phyloP scores from a whole-genome alignment of 2,113 vertebrate species.

The Bufo gargarizans region DNA sequence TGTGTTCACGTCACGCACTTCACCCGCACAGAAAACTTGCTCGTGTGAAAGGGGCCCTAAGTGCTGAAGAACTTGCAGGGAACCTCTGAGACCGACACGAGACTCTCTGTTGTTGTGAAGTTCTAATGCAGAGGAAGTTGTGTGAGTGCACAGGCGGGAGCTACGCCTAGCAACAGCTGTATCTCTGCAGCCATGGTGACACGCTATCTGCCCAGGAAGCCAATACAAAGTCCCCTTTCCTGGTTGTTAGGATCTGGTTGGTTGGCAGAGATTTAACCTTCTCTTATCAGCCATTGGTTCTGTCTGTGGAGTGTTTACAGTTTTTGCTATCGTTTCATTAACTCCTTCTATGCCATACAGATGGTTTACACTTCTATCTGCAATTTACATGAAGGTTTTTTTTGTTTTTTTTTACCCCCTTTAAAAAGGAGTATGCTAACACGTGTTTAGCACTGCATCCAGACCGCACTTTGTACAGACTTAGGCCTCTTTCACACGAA shows the following conservation, averaged over 20 bases:
- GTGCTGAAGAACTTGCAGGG: no score
- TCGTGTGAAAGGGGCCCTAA: no score
- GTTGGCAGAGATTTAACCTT: background rate
- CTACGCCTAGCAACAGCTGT: constrained; percentile 42
- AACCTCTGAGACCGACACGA: no score
- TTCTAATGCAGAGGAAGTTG: background rate
- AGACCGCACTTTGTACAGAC: no score
- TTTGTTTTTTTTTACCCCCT: no score
- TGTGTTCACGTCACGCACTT: no score
- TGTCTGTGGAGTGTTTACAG: background rate
- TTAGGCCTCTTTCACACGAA: no score
- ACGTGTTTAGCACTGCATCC: background rate
- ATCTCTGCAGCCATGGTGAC: background rate
- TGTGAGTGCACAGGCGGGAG: background rate
- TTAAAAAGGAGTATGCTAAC: background rate
- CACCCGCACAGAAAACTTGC: no score
- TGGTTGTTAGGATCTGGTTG: constrained; percentile 14
- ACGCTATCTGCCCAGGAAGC: constrained; percentile 23
- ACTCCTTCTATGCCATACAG: background rate
- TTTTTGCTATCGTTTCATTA: no score
- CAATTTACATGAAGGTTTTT: background rate
- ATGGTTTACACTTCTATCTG: background rate
- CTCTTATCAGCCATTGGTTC: constrained; percentile 42
- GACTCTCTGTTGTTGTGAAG: background rate
- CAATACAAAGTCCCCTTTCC: constrained; percentile 16